Evolutionary conservation across 2,797 vertebrate species (phyloP).

Genomic region (Schizopygopsis malacanthus): DNA sequence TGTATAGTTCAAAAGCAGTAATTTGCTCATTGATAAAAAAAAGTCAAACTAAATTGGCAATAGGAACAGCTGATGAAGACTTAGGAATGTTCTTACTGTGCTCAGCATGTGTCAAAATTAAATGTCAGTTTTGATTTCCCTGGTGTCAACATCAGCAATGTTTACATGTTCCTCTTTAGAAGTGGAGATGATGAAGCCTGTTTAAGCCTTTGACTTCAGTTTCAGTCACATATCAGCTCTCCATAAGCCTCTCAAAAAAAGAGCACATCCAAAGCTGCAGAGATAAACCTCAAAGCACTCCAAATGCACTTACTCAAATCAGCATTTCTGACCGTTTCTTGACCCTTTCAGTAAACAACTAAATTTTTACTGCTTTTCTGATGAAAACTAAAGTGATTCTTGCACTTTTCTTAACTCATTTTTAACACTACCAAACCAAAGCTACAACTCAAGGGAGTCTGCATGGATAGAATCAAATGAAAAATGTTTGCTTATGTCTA

Average conservation of each 20-base stretch:
- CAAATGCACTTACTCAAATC: not conserved
- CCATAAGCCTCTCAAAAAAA: slow-evolving; percentile 16
- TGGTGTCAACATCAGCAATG: not conserved
- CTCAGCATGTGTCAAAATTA: slow-evolving; percentile 1
- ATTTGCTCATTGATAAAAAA: not conserved
- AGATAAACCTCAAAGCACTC: slow-evolving; percentile 8
- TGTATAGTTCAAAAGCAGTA: not conserved
- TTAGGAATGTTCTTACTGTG: not conserved
- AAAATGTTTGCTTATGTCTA: slow-evolving; percentile 7
- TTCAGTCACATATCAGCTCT: not conserved
- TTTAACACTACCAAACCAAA: not conserved
- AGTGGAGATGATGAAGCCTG: not conserved
- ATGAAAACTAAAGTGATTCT: not conserved
- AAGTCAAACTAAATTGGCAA: not conserved
- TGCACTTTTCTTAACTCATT: not conserved
- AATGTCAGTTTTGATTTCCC: not conserved
- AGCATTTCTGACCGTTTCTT: not conserved
- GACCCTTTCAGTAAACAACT: not conserved
- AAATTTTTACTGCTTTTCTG: not conserved
- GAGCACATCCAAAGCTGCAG: not conserved
- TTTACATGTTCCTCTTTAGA: slow-evolving; percentile 25
- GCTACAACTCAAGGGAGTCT: not conserved
- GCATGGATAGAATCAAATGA: not conserved
- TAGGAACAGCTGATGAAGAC: not conserved
- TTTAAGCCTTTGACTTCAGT: not conserved